phyloP scores from a whole-genome alignment of 2,888 invertebrate genomes.

The Drosophila differens region DNA sequence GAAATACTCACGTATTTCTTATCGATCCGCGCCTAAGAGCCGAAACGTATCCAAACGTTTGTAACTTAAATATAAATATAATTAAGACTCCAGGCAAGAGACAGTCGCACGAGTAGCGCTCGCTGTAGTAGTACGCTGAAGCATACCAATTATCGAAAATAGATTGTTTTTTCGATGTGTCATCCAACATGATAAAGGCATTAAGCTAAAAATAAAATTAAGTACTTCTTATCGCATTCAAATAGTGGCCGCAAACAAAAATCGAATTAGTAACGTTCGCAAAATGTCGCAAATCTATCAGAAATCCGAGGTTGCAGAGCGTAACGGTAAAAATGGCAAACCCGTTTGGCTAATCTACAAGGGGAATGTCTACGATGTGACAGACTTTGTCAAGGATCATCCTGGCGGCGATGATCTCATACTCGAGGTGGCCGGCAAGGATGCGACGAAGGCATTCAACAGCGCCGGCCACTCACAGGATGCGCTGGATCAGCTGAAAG shows the following conservation, averaged over 20 bases:
- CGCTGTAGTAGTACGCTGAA: constrained; percentile 5
- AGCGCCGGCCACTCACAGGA: constrained; percentile 89
- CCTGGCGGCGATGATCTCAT: constrained; percentile 89
- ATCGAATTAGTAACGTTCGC: background rate
- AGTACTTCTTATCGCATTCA: constrained; percentile 26
- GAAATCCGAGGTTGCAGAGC: constrained; percentile 87
- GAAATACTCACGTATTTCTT: constrained; percentile 63
- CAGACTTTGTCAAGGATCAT: constrained; percentile 88
- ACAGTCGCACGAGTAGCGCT: constrained; percentile 14
- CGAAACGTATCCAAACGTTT: background rate
- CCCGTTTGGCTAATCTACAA: constrained; percentile 89
- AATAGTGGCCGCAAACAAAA: constrained; percentile 10
- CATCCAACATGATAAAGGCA: constrained; percentile 25
- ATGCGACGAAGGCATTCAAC: constrained; percentile 89
- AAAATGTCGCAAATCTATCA: constrained; percentile 79
- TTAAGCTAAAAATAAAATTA: constrained; percentile 17
- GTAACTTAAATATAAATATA: constrained; percentile 21
- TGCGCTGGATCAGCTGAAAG: constrained; percentile 87
- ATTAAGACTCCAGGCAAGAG: constrained; percentile 1
- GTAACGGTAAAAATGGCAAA: constrained; percentile 87
- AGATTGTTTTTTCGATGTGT: background rate
- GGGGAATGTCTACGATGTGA: constrained; percentile 89
- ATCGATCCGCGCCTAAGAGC: constrained; percentile 37
- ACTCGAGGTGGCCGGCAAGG: constrained; percentile 89
- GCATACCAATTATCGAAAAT: background rate